phyloP scores from a whole-genome alignment of 2,797 vertebrate species.

The Syndactyla subalaris region DNA sequence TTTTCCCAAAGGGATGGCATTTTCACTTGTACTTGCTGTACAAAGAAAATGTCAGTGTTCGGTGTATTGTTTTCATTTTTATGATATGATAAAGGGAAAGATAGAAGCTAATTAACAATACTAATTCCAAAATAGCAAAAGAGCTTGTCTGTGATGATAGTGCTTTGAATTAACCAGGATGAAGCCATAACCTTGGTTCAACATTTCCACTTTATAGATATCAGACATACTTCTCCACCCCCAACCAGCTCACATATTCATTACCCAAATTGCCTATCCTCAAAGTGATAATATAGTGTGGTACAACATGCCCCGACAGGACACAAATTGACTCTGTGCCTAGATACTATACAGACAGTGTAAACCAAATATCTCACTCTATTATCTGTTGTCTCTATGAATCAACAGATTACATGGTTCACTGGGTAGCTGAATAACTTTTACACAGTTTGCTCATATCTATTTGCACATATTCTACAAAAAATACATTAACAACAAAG shows the following conservation, averaged over 20 bases:
- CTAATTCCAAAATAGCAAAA: constrained; percentile 59
- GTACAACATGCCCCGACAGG: constrained; percentile 81
- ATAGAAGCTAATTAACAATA: constrained; percentile 70
- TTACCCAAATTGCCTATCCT: constrained; percentile 81
- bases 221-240: constrained; percentile 58
- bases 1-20: constrained; percentile 19
- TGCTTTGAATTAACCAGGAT: constrained; percentile 64
- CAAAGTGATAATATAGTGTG: constrained; percentile 81
- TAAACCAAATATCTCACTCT: constrained; percentile 84
- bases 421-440: constrained; percentile 82
- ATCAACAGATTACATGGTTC: constrained; percentile 85
- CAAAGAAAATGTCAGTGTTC: constrained; percentile 33
- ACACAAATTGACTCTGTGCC: constrained; percentile 80
- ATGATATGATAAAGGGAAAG: constrained; percentile 53
- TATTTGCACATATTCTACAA: constrained; percentile 81
- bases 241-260: constrained; percentile 78
- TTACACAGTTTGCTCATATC: constrained; percentile 83
- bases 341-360: constrained; percentile 69
- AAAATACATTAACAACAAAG: constrained; percentile 80
- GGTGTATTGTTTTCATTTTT: constrained; percentile 52
- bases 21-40: background rate
- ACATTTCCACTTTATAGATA: constrained; percentile 68
- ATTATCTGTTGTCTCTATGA: constrained; percentile 85
- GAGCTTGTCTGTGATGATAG: constrained; percentile 14
- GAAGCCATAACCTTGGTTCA: constrained; percentile 65